phyloP scores from a whole-genome alignment of 2,888 invertebrate species.

The Drosophila basisetae region DNA sequence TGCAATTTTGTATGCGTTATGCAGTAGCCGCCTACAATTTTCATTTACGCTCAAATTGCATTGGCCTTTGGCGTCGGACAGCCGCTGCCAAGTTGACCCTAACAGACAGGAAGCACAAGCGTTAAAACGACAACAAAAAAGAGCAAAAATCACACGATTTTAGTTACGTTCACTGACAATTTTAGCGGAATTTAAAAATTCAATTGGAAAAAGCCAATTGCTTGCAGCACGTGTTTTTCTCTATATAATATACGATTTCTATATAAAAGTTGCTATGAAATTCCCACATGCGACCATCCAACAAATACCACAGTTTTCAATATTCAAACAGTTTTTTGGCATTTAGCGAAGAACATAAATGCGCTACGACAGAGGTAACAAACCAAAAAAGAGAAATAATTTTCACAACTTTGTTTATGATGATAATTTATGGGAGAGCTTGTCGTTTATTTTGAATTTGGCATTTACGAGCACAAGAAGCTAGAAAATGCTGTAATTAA shows the following conservation, averaged over 20 bases:
- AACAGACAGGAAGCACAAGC: conserved; percentile 26
- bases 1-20: conserved; percentile 73
- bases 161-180: conserved; percentile 38
- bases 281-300: conserved; percentile 25
- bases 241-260: neutral
- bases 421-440: conserved; percentile 9
- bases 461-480: conserved; percentile 9
- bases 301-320: conserved; percentile 32
- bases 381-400: conserved; percentile 11
- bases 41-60: conserved; percentile 63
- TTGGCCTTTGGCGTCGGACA: conserved; percentile 57
- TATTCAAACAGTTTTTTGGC: conserved; percentile 20
- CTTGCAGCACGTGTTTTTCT: conserved; percentile 27
- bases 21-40: conserved; percentile 50
- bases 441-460: conserved; percentile 30
- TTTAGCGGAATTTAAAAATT: conserved; percentile 67
- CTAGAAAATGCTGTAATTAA: conserved; percentile 61
- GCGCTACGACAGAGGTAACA: neutral
- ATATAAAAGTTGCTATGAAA: conserved; percentile 45
- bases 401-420: conserved; percentile 21
- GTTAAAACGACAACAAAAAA: conserved; percentile 3
- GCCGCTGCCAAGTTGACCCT: conserved; percentile 65
- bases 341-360: conserved; percentile 20
- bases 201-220: conserved; percentile 62
- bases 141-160: conserved; percentile 5